Evolutionary conservation across 2,797 vertebrate genomes (phyloP).

Genomic region (Picus viridis): DNA sequence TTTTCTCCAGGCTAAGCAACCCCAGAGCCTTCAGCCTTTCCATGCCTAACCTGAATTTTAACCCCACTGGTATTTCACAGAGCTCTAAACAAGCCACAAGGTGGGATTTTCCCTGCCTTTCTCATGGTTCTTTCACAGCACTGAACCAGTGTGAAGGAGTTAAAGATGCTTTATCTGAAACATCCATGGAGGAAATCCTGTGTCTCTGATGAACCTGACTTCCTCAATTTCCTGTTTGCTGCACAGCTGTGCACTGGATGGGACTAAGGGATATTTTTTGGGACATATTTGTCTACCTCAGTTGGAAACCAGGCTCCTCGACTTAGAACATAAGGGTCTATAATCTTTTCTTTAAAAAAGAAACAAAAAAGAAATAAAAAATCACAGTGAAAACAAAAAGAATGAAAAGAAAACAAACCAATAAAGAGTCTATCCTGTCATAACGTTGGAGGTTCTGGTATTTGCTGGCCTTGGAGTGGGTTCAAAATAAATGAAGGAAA

Average conservation of each 20-base stretch:
- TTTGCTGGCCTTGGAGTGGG: constrained; percentile 86
- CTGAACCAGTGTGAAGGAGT: constrained; percentile 48
- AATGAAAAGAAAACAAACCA: constrained; percentile 95
- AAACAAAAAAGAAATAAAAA: constrained; percentile 61
- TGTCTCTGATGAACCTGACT: constrained; percentile 79
- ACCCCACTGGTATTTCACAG: too few relatives aligned
- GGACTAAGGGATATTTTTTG: constrained; percentile 71
- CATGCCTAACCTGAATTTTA: not conserved
- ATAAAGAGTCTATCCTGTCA: constrained; percentile 88
- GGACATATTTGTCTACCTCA: constrained; percentile 77
- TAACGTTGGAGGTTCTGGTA: constrained; percentile 85
- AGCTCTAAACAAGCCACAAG: not conserved
- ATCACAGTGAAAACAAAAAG: constrained; percentile 83
- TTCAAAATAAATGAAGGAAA: constrained; percentile 90
- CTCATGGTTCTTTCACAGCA: not conserved
- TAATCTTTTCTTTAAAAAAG: constrained; percentile 53
- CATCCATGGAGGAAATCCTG: constrained; percentile 76
- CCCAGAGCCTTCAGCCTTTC: too few relatives aligned
- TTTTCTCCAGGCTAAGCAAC: too few relatives aligned
- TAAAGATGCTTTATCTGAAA: constrained; percentile 75
- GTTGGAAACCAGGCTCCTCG: constrained; percentile 78
- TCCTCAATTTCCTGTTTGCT: constrained; percentile 84
- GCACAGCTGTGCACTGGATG: constrained; percentile 74
- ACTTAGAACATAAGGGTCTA: constrained; percentile 80
- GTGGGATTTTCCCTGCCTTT: not conserved